A percentile compares a stretch with the other conserved stretches of the same genome.
Evolutionary conservation across 2,797 vertebrate species (phyloP).

Genomic region (Champsocephalus esox): DNA sequence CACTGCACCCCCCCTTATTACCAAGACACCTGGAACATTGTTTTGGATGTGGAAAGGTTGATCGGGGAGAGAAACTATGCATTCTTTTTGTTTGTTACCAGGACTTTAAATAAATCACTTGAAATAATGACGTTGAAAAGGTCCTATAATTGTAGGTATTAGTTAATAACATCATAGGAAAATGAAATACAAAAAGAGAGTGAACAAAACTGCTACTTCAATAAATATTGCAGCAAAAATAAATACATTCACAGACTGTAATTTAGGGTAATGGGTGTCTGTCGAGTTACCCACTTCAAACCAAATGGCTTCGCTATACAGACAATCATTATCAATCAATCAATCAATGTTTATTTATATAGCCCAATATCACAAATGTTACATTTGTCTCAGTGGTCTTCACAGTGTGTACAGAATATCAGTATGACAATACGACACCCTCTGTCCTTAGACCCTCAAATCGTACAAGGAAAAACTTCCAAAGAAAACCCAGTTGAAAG

Average conservation of each 20-base stretch:
- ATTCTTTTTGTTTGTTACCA: not conserved
- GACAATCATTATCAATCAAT: constrained; percentile 36
- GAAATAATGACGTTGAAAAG: not conserved
- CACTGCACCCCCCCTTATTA: constrained; percentile 37
- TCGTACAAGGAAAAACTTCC: too few species aligned
- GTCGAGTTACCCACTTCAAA: constrained; percentile 44
- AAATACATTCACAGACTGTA: constrained; percentile 29
- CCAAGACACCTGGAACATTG: constrained; percentile 27
- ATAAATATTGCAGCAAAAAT: constrained; percentile 18
- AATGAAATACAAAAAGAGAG: not conserved
- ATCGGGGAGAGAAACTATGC: not conserved
- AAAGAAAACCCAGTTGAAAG: too few species aligned
- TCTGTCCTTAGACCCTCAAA: too few species aligned
- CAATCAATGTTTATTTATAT: too few species aligned
- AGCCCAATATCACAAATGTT: too few species aligned
- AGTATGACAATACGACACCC: too few species aligned
- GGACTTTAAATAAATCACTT: not conserved
- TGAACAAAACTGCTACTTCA: constrained; percentile 16
- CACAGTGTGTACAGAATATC: too few species aligned
- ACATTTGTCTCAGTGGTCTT: too few species aligned
- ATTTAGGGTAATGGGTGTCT: constrained; percentile 53
- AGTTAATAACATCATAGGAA: not conserved
- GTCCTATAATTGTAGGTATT: not conserved
- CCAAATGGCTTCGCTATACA: constrained; percentile 66
- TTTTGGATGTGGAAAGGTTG: constrained; percentile 23